These are phyloP conservation scores for Gambusia holbrooki DNA, from an alignment of 2,113 vertebrate genomes.

Conservation along the genomic window DNA sequence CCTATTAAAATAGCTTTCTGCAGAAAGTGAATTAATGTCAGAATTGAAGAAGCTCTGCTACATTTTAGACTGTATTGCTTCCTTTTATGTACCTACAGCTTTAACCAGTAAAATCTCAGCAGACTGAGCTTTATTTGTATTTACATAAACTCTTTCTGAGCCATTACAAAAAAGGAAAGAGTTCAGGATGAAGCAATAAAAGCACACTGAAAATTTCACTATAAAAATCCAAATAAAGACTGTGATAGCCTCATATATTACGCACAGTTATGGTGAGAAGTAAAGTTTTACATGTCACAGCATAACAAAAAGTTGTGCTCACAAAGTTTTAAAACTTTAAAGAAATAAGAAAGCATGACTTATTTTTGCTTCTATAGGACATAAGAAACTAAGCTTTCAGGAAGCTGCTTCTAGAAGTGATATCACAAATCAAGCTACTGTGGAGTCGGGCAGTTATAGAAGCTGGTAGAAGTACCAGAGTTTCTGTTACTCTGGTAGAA, in stretches of 20 bases:
- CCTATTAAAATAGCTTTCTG: slow-evolving; percentile 42
- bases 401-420: background rate
- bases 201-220: background rate
- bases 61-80: slow-evolving; percentile 18
- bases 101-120: background rate
- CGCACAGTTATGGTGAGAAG: background rate
- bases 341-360: background rate
- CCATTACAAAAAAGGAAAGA: slow-evolving; percentile 1
- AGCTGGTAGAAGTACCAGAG: background rate
- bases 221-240: background rate
- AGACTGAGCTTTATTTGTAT: background rate
- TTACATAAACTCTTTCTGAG: slow-evolving; percentile 29
- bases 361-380: background rate
- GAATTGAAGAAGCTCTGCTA: slow-evolving; percentile 26
- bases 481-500: background rate
- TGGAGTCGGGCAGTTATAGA: background rate
- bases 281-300: background rate
- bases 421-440: background rate
- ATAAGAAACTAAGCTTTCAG: background rate
- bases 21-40: slow-evolving; percentile 39
- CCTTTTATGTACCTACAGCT: slow-evolving; percentile 25
- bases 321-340: background rate
- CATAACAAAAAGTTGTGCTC: background rate
- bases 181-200: background rate
- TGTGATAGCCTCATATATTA: background rate